Conservation (phyloP, 1,140 invertebrate species). For the Drosophila carrolli region DNA sequence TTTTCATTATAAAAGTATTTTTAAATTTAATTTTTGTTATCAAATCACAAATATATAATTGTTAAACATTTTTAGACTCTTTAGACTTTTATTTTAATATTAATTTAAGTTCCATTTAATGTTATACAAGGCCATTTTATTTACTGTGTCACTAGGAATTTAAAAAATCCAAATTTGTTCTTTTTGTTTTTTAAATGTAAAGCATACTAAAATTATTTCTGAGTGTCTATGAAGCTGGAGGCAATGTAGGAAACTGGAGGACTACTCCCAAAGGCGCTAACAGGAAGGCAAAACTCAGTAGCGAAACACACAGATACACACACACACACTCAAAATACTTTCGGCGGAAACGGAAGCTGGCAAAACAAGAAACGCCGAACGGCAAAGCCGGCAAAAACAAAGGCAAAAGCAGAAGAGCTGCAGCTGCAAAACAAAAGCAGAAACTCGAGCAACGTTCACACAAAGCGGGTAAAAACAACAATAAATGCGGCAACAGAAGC, state of each 20-base stretch:
- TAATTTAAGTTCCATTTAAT: no score
- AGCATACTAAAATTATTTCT: neutral
- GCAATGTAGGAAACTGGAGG: slow-evolving; percentile 41
- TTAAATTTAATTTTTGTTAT: no score
- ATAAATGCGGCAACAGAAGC: slow-evolving; percentile 31
- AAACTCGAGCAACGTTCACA: slow-evolving; percentile 34
- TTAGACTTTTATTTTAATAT: no score
- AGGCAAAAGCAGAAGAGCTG: slow-evolving; percentile 56
- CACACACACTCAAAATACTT: slow-evolving; percentile 11
- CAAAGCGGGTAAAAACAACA: slow-evolving; percentile 48
- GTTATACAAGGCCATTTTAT: no score
- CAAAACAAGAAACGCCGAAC: slow-evolving; percentile 47
- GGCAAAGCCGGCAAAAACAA: slow-evolving; percentile 63
- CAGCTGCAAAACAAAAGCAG: slow-evolving; percentile 67
- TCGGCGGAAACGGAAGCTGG: slow-evolving; percentile 72
- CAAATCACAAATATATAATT: no score
- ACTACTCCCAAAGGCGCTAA: slow-evolving; percentile 55
- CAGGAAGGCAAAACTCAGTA: slow-evolving; percentile 63
- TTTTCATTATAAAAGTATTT: neutral
- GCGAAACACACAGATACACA: slow-evolving; percentile 22
- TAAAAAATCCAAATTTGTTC: no score
- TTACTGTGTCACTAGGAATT: no score
- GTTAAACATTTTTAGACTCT: no score
- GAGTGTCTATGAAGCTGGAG: slow-evolving; percentile 10
- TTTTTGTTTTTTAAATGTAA: no score